Percentiles rank a stretch among this genome's conserved stretches.
Conservation (phyloP, 1,140 invertebrate species). For the Manduca sexta region DNA sequence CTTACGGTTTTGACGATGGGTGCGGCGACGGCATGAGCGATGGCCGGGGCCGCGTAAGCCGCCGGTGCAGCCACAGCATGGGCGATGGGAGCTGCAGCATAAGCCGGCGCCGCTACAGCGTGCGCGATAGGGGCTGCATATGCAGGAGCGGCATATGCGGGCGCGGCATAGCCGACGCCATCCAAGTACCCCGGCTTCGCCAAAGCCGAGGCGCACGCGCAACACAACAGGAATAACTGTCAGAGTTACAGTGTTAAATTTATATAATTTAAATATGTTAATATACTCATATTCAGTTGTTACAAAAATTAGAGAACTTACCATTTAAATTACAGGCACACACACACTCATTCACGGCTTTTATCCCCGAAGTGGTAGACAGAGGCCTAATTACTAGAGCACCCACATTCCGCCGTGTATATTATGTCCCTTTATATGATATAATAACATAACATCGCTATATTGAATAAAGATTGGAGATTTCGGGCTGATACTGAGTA, state of each 20-base stretch:
- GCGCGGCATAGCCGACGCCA: constrained; percentile 34
- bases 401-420: too few relatives aligned
- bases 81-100: constrained; percentile 21
- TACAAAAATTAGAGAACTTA: background rate
- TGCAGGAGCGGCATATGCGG: constrained; percentile 16
- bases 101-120: constrained; percentile 9
- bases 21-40: too few relatives aligned
- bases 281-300: background rate
- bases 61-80: constrained; percentile 15
- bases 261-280: background rate
- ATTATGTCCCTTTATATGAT: too few relatives aligned
- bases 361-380: too few relatives aligned
- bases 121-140: constrained; percentile 15
- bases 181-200: constrained; percentile 48
- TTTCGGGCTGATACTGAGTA: too few relatives aligned
- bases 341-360: too few relatives aligned
- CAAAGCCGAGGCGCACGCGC: constrained; percentile 48
- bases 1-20: constrained; percentile 31
- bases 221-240: constrained; percentile 56
- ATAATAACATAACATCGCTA: too few relatives aligned
- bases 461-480: too few relatives aligned
- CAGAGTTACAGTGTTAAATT: background rate
- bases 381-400: too few relatives aligned
- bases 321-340: too few relatives aligned
- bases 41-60: too few relatives aligned